Conservation (phyloP, 2,113 vertebrate genomes). For the Silurus glanis region DNA sequence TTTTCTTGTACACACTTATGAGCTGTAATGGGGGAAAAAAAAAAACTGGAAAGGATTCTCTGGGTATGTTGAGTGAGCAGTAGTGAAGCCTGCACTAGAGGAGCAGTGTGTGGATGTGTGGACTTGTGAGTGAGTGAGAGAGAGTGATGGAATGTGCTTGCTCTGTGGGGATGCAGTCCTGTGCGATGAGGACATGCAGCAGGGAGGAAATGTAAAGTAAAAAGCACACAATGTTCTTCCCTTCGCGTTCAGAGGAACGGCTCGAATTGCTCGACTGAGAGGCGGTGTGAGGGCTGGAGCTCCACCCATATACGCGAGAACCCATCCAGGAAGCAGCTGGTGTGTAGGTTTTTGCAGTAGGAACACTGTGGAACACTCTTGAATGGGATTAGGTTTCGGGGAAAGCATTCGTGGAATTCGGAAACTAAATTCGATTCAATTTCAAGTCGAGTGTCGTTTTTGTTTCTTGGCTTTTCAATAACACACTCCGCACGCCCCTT, state of each 20-base stretch:
- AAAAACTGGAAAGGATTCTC: not conserved
- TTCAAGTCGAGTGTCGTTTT: constrained; percentile 6
- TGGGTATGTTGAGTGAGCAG: constrained; percentile 39
- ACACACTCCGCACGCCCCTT: not conserved
- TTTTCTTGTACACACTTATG: not conserved
- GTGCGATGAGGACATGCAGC: constrained; percentile 53
- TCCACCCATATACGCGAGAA: constrained; percentile 20
- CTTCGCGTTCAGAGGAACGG: constrained; percentile 57
- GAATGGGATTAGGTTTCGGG: constrained; percentile 31
- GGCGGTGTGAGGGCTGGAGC: constrained; percentile 59
- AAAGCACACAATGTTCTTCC: constrained; percentile 69
- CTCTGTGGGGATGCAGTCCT: constrained; percentile 44
- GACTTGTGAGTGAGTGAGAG: constrained; percentile 2
- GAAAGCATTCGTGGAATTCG: constrained; percentile 21
- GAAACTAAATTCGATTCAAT: constrained; percentile 32
- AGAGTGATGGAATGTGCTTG: constrained; percentile 36
- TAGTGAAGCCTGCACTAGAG: not conserved
- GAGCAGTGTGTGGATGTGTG: not conserved
- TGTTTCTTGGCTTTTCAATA: not conserved
- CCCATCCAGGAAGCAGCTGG: constrained; percentile 29
- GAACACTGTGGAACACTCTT: constrained; percentile 12
- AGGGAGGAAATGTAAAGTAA: constrained; percentile 63
- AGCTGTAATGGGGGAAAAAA: not conserved
- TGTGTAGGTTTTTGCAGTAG: not conserved
- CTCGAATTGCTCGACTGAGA: constrained; percentile 48